Evolutionary conservation across 2,113 vertebrate genomes (phyloP).

Genomic region (Coptodon bakossiorum): DNA sequence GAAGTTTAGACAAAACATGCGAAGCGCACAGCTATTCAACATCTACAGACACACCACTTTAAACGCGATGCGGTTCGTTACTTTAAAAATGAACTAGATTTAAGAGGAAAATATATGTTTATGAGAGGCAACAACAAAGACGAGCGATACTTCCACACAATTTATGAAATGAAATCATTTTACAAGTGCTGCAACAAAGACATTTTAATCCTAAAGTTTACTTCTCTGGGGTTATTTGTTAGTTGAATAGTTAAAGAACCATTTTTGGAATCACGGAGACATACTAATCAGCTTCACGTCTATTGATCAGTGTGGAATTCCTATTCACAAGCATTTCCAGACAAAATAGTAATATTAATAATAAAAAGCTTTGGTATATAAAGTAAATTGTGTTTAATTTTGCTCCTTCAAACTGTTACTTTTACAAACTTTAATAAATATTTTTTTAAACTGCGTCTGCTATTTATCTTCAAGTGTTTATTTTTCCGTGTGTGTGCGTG

Average conservation of each 20-base stretch:
- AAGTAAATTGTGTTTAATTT: background rate
- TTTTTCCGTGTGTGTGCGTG: background rate
- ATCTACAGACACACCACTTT: background rate
- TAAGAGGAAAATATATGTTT: background rate
- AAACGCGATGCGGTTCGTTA: background rate
- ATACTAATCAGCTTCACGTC: accelerated
- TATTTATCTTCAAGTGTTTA: background rate
- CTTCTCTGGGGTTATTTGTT: background rate
- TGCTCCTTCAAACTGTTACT: background rate
- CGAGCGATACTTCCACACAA: background rate
- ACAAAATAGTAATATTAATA: background rate
- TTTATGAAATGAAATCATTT: background rate
- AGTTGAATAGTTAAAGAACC: background rate
- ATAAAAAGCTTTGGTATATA: background rate
- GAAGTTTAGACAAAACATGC: background rate
- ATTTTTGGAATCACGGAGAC: background rate
- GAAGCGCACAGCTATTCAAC: background rate
- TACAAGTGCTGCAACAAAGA: background rate
- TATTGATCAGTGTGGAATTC: background rate
- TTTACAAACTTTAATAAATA: background rate
- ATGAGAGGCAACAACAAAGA: background rate
- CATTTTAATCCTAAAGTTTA: background rate
- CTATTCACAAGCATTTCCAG: background rate
- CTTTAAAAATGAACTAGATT: background rate
- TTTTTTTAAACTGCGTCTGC: background rate